Evolutionary conservation across 2,888 invertebrate species (phyloP), one percentile per base, ranked within the genome.

Genomic region (Troides oblongomaculatus): DNA sequence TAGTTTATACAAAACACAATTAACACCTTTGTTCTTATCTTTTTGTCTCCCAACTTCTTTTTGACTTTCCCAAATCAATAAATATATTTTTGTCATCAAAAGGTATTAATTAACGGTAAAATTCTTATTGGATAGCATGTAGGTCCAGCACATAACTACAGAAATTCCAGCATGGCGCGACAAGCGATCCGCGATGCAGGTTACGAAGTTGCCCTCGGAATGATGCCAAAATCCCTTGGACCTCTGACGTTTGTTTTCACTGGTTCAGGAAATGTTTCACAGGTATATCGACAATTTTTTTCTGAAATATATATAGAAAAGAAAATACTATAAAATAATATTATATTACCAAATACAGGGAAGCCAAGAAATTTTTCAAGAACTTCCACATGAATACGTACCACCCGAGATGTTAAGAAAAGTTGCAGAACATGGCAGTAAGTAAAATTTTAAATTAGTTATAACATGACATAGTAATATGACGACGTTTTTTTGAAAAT

Each of bases 181-280:
- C 99, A 99, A 87, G 98, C 99, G 0, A 97, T 99, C 59, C 94
- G 99, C 23, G 99, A 99, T 85, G 98, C 99, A n/a, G 99, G 99
- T 0, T 99, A 99, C 86, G 99, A 99, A 91, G 98, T 99, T 63
- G 95, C 99, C 0, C 90, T 99, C 66, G 97, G 96, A 5, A 96
- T 98, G 93, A 97, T 99, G 98, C 99, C 99, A 1, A 97, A 97
- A 87, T 99, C 99, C 0, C 95, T 99, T 64, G 99, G 99, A 2
- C 99, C 99, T 0, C 90, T 99, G 64, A 99, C 99, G 0, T 98
- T 99, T 86, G 97, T 99, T 0, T 99, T 99, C 83, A 99, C 99
- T 12, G 99, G 99, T 10, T 97, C 98, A 7, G 99, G 99, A 23
- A 99, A 99, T 87, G 99, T 99, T 0, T 99, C 99, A 0, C 97